Percentiles rank a stretch among this genome's conserved stretches.
These are phyloP conservation scores for Cephus rjabovi DNA, from an alignment of 2,888 invertebrate genomes.

Conservation along the genomic window DNA sequence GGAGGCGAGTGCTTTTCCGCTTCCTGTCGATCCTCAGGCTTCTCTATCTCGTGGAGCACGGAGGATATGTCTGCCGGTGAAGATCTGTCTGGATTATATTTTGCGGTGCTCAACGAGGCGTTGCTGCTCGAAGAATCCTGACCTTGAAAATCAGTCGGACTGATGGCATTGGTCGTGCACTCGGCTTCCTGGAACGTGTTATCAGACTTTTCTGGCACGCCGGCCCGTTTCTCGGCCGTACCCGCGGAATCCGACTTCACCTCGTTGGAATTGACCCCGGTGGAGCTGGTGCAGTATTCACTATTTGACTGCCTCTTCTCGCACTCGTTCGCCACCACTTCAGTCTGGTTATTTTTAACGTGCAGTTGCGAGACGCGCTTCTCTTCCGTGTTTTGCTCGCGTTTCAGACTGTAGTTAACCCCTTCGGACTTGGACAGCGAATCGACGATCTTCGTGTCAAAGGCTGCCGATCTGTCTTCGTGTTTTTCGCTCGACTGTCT, in stretches of 20 bases:
- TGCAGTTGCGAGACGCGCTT: conserved; percentile 6
- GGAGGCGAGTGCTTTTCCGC: conserved; percentile 39
- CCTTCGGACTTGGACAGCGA: neutral
- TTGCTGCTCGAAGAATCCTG: conserved; percentile 73
- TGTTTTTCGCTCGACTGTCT: conserved; percentile 6
- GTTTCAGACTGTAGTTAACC: neutral
- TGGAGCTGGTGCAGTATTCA: neutral
- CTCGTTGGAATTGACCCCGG: neutral
- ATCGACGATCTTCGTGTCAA: conserved; percentile 12
- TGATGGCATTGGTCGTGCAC: conserved; percentile 18
- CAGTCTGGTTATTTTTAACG: conserved; percentile 20
- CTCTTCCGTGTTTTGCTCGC: conserved; percentile 1
- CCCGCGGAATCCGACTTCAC: neutral
- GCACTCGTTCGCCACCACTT: conserved; percentile 10
- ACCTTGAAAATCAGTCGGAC: conserved; percentile 26
- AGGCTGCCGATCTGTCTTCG: conserved; percentile 10
- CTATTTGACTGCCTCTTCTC: neutral
- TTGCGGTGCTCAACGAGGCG: conserved; percentile 76
- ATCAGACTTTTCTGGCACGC: neutral
- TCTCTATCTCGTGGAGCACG: conserved; percentile 67
- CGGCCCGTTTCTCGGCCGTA: conserved; percentile 1
- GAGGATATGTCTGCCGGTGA: conserved; percentile 74
- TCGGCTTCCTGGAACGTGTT: conserved; percentile 6
- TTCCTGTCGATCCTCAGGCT: conserved; percentile 22
- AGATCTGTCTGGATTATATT: conserved; percentile 73